Evolutionary conservation across 2,888 invertebrate species (phyloP).

Genomic region (Drosophila formosana): DNA sequence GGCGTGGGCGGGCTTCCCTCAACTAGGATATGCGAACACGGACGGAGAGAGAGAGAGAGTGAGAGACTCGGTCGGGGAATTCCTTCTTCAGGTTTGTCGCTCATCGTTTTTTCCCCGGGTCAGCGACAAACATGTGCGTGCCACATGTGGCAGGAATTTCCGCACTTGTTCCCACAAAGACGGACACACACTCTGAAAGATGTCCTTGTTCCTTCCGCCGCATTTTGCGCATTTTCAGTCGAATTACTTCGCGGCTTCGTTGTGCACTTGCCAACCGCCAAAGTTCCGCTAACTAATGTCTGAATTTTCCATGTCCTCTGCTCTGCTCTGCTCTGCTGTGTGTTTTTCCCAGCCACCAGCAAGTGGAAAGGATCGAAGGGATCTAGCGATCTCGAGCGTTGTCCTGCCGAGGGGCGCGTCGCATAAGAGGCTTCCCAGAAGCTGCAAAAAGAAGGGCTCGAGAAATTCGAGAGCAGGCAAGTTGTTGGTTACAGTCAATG

Average conservation of each 20-base stretch:
- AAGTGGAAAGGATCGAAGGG: background rate
- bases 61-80: slow-evolving; percentile 49
- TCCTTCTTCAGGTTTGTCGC: slow-evolving; percentile 40
- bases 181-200: slow-evolving; percentile 31
- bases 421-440: slow-evolving; percentile 34
- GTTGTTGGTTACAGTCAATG: background rate
- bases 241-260: slow-evolving; percentile 52
- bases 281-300: slow-evolving; percentile 23
- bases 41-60: background rate
- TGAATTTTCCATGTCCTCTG: background rate
- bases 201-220: slow-evolving; percentile 59
- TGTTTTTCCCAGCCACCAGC: slow-evolving; percentile 28
- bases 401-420: slow-evolving; percentile 34
- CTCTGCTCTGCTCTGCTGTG: background rate
- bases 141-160: slow-evolving; percentile 75
- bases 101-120: slow-evolving; percentile 28
- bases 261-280: slow-evolving; percentile 27
- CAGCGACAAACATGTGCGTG: slow-evolving; percentile 64
- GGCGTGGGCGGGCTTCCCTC: slow-evolving; percentile 52
- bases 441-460: background rate
- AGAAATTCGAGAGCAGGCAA: background rate
- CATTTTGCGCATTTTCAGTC: slow-evolving; percentile 61
- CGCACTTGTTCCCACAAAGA: slow-evolving; percentile 59
- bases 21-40: background rate
- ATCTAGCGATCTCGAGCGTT: slow-evolving; percentile 1